Base-by-base conservation (phyloP, 2,888 invertebrate genomes). In the Drosophila helvetica region DNA sequence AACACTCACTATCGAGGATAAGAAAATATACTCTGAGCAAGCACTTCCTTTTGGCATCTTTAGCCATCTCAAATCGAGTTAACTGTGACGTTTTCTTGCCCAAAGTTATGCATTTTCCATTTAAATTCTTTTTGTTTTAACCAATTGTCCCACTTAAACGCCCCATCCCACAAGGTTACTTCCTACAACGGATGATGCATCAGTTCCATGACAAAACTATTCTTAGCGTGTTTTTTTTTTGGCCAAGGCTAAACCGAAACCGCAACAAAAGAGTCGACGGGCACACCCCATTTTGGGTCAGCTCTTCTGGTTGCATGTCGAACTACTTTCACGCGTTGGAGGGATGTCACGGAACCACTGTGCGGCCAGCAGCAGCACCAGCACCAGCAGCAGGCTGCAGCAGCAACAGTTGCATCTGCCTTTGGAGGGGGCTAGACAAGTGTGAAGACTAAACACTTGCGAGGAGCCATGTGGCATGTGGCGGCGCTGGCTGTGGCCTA, bases 341-440 rank as follows among this genome's bases (percentile, higher is more conserved):
- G n/a, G 38, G 15, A 7, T n/a, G 38, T 54, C 50, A 62, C 48
- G 55, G 55, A 47, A 66, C 78, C 84, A 81, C 80, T 69, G 77
- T 81, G 73, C 75, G 15, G 18, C 72, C 66, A 62, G 80, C 75
- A 75, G 75, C 75, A 75, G 75, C n/a, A n/a, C n/a, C n/a, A n/a
- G n/a, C n/a, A n/a, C n/a, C n/a, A n/a, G n/a, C 75, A 75, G 75
- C 75, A 75, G 75, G n/a, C n/a, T n/a, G n/a, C 69, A 68, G 78
- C 78, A 55, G 75, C 75, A 75, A 75, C 75, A 75, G 75, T 75
- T 75, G 65, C 75, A 75, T 56, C 70, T 53, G 53, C 47, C 19
- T 43, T 42, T 25, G 54, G 42, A 8, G 27, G 27, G 27, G 62
- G 62, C 72, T 15, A 18, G 25, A 53, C 55, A 55, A 68, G 71